Evolutionary conservation across 2,797 vertebrate genomes (phyloP), one percentile per base, ranked within the genome.

Genomic region (Bovichtus diacanthus): DNA sequence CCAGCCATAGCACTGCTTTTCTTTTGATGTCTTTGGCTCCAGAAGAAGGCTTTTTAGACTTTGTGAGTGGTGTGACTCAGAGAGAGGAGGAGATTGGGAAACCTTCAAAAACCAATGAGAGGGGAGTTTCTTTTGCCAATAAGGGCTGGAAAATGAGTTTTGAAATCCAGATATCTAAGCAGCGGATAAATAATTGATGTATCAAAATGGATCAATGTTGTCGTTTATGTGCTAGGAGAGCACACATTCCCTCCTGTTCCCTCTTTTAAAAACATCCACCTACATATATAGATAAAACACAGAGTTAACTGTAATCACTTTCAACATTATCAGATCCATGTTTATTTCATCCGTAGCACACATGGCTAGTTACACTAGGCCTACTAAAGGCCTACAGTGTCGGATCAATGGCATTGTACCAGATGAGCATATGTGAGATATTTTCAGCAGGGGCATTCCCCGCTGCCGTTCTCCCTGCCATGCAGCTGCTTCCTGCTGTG

Each of bases 401-500:
- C 4, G 1, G 29, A 19, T 79, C 51, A 58, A 1, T 74, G 55
- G 39, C 51, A 55, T 15, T 47, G 55, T 69, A 29, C 71, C 5
- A 27, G 9, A 72, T 54, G 41, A 61, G 21, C 9, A 18, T 58
- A 23, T 34, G 43, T 53, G 46, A 50, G 38, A 34, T 81, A 69
- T 82, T 82, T 85, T 72, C 62, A 74, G 69, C 47, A 2, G 36
- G 65, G 76, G n/a, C 23, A 60, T 84, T 82, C 67, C 83, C 21
- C 1, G 27, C 54, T 67, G 41, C 41, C 68, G 27, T 58, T 76
- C 34, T 29, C 19, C 74, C 54, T 10, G 6, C 53, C 9, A 2
- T 65, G 67, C 77, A 79, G 76, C 84, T 87, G 86, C 79, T 84
- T 74, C 81, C 78, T 84, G 74, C 21, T 36, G 49, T 31, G 68